These are phyloP conservation scores for Ctena decussata DNA, from an alignment of 2,888 invertebrate species.

Conservation along the genomic window DNA sequence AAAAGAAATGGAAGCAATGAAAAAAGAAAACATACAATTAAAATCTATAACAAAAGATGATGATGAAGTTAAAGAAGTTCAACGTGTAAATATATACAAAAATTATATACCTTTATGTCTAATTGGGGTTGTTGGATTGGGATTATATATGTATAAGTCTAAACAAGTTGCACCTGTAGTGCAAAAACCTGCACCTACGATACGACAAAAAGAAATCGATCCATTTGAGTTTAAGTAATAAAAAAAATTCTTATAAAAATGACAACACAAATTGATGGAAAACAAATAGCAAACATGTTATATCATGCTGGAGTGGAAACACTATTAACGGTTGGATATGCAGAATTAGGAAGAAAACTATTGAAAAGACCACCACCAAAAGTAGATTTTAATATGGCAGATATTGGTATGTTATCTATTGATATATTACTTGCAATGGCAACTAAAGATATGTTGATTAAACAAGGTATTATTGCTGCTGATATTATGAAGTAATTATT, in stretches of 20 bases:
- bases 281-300: not conserved
- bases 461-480: not conserved
- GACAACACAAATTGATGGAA: not conserved
- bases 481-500: slow-evolving; percentile 20
- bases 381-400: slow-evolving; percentile 41
- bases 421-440: slow-evolving; percentile 14
- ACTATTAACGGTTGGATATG: slow-evolving; percentile 35
- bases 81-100: too few relatives aligned
- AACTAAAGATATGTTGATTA: slow-evolving; percentile 24
- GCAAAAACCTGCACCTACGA: too few relatives aligned
- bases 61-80: too few relatives aligned
- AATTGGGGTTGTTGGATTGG: too few relatives aligned
- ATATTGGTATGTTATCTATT: slow-evolving; percentile 37
- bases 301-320: slow-evolving; percentile 40
- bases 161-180: too few relatives aligned
- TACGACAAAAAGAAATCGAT: slow-evolving; percentile 19
- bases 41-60: too few relatives aligned
- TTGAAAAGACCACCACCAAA: slow-evolving; percentile 36
- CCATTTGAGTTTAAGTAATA: slow-evolving; percentile 28
- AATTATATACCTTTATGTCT: too few relatives aligned
- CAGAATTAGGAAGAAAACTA: slow-evolving; percentile 33
- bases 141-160: too few relatives aligned
- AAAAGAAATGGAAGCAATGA: too few relatives aligned
- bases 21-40: too few relatives aligned
- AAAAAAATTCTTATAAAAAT: not conserved